Evolutionary conservation across 2,888 invertebrate species (phyloP).

Genomic region (Prosapia bicincta): DNA sequence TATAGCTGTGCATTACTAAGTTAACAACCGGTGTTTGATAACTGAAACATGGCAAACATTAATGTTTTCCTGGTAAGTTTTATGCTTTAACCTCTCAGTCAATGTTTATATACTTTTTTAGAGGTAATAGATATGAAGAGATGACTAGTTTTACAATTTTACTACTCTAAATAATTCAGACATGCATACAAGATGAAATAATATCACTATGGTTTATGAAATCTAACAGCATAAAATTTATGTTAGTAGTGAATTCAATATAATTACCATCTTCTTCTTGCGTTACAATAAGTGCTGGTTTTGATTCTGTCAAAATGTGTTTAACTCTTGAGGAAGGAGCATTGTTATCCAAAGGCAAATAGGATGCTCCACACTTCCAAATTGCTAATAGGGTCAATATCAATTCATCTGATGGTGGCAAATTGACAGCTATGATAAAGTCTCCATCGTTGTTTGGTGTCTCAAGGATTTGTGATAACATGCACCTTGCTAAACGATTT

Average conservation of each 20-base stretch:
- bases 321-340: conserved; percentile 68
- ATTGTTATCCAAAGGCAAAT: conserved; percentile 74
- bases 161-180: too few species aligned
- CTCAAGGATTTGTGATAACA: conserved; percentile 48
- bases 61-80: too few species aligned
- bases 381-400: conserved; percentile 66
- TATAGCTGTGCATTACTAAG: too few species aligned
- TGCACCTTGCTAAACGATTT: conserved; percentile 56
- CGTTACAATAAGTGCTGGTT: conserved; percentile 64
- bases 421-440: conserved; percentile 71
- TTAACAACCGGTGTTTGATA: too few species aligned
- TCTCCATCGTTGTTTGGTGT: conserved; percentile 62
- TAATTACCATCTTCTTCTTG: conserved; percentile 56
- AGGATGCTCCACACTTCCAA: conserved; percentile 80
- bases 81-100: too few species aligned
- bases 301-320: conserved; percentile 71
- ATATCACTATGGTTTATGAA: too few species aligned
- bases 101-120: too few species aligned
- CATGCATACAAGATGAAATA: too few species aligned
- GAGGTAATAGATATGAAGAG: too few species aligned
- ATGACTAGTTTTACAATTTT: too few species aligned
- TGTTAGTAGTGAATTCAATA: neutral
- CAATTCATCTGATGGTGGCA: conserved; percentile 69
- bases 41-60: too few species aligned
- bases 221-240: neutral